Percentiles rank a stretch among this genome's conserved stretches.
These are phyloP conservation scores for Bovichtus diacanthus DNA, from an alignment of 2,797 vertebrate genomes.

Conservation along the genomic window DNA sequence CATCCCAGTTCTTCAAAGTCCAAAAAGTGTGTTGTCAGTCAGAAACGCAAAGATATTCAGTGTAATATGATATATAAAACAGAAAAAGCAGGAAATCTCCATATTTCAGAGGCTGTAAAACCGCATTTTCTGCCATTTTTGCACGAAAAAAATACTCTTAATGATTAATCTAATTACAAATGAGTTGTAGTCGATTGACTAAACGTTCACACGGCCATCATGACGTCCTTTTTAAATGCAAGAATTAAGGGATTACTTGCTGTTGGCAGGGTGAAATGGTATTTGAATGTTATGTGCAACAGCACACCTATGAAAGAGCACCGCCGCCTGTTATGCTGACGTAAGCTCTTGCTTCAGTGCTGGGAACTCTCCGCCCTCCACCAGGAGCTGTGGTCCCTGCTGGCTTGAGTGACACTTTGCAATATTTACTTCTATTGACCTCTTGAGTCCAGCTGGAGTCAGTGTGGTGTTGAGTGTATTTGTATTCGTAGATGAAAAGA, in stretches of 20 bases:
- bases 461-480: slow-evolving; percentile 18
- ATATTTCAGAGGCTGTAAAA: too few relatives aligned
- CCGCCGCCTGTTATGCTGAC: slow-evolving; percentile 22
- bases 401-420: slow-evolving; percentile 42
- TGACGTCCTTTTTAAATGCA: slow-evolving; percentile 13
- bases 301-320: neutral
- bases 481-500: slow-evolving; percentile 17
- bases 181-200: too few relatives aligned
- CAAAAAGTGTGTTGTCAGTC: too few relatives aligned
- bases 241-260: neutral
- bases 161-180: too few relatives aligned
- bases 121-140: too few relatives aligned
- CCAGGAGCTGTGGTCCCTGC: slow-evolving; percentile 34
- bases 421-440: slow-evolving; percentile 60
- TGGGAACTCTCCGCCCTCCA: slow-evolving; percentile 50
- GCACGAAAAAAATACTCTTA: too few relatives aligned
- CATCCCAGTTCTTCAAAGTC: too few relatives aligned
- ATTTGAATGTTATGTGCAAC: neutral
- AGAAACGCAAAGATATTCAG: too few relatives aligned
- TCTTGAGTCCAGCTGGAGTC: slow-evolving; percentile 38
- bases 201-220: too few relatives aligned
- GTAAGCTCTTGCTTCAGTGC: slow-evolving; percentile 23
- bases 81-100: too few relatives aligned
- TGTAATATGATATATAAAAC: too few relatives aligned
- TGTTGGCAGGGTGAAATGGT: neutral